Evolutionary conservation across 2,797 vertebrate genomes (phyloP), one percentile per base, ranked within the genome.

Genomic region (Mus minutoides): DNA sequence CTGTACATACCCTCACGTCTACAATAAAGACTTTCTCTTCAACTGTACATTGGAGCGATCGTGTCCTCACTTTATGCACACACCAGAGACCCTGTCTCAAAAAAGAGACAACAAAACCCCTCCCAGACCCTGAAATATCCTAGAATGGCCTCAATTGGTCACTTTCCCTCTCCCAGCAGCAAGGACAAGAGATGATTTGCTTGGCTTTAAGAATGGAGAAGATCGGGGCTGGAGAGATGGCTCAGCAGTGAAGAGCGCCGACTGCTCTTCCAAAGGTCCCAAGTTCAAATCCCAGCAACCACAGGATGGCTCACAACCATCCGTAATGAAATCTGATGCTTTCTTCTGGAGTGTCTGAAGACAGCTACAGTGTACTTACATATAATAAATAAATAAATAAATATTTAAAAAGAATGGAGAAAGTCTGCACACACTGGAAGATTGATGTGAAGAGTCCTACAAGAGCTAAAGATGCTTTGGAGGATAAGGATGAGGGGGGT

Each of bases 151-250:
- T 29, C 29, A 64, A 21, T 71, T 12, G 6, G 0, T 79, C 22
- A 26, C 62, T 46, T 92, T 88, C 90, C 29, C 75, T 96, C 75
- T 78, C 43, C 24, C 6, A 49, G 60, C 40, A 62, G 5, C 69
- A 90, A 92, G 84, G 52, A 76, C 62, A 95, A 88, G 37, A 14
- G 54, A 94, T 92, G 77, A 60, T 64, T 37, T 75, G 34, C 64
- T 92, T 91, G 87, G 40, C 60, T 91, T 86, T 77, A 90, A 89
- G 87, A 40, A 52, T 26, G 40, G 21, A 19, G n/a, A n/a, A n/a
- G n/a, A n/a, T n/a, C n/a, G n/a, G n/a, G n/a, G n/a, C n/a, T n/a
- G n/a, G n/a, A n/a, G n/a, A n/a, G n/a, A n/a, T n/a, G 54, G 54
- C 54, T 56, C 54, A 56, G 54, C 4, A 17, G 54, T 3, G 17